Conservation (phyloP, 2,888 invertebrate genomes). For the Acronicta psi region DNA sequence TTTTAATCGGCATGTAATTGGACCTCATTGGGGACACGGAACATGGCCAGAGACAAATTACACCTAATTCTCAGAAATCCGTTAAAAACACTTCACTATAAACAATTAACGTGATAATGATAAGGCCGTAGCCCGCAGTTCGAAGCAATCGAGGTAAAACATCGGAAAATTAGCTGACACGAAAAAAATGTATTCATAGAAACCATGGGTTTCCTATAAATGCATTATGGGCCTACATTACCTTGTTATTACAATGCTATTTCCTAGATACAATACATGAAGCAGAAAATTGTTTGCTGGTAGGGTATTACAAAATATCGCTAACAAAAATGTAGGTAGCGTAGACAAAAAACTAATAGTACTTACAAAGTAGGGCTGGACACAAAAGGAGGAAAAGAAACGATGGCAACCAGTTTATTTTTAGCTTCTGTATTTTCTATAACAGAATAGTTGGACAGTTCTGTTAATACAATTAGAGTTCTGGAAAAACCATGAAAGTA, state of each 20-base stretch:
- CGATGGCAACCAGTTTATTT: not conserved
- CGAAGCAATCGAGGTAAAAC: slow-evolving; percentile 35
- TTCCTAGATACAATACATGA: slow-evolving; percentile 35
- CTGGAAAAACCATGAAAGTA: not conserved
- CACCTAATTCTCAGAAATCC: slow-evolving; percentile 58
- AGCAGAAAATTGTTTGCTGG: slow-evolving; percentile 35
- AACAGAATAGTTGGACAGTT: not conserved
- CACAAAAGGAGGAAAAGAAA: not conserved
- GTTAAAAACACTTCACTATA: slow-evolving; percentile 54
- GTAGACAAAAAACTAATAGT: not conserved
- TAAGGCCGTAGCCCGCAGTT: slow-evolving; percentile 29
- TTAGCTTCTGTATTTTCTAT: no score
- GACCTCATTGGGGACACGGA: slow-evolving; percentile 58
- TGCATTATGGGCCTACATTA: slow-evolving; percentile 32
- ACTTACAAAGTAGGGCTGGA: no score
- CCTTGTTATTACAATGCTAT: slow-evolving; percentile 30
- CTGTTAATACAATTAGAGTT: not conserved
- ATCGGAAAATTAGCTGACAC: slow-evolving; percentile 43
- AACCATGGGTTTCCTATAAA: slow-evolving; percentile 47
- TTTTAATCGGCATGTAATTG: slow-evolving; percentile 70
- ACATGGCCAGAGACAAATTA: slow-evolving; percentile 59
- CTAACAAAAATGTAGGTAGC: slow-evolving; percentile 3
- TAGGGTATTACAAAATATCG: slow-evolving; percentile 16
- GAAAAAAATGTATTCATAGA: slow-evolving; percentile 52
- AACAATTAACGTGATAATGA: slow-evolving; percentile 51